These are phyloP conservation scores for Sturnira hondurensis DNA, from an alignment of 2,113 vertebrate species.

Conservation along the genomic window DNA sequence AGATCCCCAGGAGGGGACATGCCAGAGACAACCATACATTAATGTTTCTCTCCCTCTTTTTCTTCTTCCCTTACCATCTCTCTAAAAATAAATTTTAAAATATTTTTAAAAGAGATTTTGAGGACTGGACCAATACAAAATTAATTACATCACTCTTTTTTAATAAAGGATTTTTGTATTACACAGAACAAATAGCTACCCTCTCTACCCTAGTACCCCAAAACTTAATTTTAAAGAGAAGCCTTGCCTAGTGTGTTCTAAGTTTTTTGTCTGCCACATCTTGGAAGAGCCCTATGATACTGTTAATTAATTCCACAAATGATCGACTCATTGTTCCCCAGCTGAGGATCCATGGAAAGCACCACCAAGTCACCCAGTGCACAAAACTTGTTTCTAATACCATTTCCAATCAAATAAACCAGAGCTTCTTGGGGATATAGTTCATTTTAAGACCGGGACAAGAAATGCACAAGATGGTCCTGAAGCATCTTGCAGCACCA, in stretches of 20 bases:
- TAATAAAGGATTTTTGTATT: not conserved
- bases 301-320: not conserved
- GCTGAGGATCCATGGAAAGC: conserved; percentile 1
- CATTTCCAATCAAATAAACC: conserved; percentile 23
- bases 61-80: no score
- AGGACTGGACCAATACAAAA: not conserved
- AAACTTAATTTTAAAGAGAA: conserved; percentile 30
- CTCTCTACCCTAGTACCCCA: not conserved
- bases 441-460: not conserved
- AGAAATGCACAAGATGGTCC: not conserved
- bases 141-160: not conserved
- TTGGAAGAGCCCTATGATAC: not conserved
- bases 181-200: not conserved
- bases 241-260: not conserved
- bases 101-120: not conserved
- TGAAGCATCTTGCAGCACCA: not conserved
- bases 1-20: no score
- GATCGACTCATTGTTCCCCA: not conserved
- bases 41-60: no score
- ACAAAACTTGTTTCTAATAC: not conserved
- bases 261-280: not conserved
- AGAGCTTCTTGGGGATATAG: not conserved
- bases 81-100: no score
- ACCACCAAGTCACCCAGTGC: not conserved
- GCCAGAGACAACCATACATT: no score